Conservation (phyloP, 2,113 vertebrate species). For the Esox niger region DNA sequence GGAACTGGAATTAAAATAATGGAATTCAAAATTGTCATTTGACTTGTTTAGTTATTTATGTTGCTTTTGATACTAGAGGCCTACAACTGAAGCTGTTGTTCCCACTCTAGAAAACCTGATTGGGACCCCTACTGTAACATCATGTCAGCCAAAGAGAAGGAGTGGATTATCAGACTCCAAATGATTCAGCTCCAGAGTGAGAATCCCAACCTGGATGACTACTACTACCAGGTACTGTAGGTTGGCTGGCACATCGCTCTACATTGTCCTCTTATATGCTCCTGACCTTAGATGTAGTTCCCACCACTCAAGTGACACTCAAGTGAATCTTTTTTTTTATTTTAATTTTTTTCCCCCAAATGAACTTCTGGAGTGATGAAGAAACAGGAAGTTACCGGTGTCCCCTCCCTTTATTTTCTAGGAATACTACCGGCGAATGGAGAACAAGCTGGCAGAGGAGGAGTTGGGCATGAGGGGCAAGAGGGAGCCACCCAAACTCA, state of each 20-base stretch:
- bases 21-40: too few relatives aligned
- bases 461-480: constrained; percentile 79
- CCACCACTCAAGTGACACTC: neutral
- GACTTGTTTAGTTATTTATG: too few relatives aligned
- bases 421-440: constrained; percentile 86
- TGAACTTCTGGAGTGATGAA: too few relatives aligned
- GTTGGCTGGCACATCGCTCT: neutral
- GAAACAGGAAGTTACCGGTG: neutral
- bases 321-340: too few relatives aligned
- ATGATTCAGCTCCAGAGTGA: constrained; percentile 97
- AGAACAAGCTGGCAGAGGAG: constrained; percentile 81
- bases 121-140: constrained; percentile 80
- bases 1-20: too few relatives aligned
- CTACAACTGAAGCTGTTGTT: neutral
- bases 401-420: constrained; percentile 38
- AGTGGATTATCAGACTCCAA: constrained; percentile 89
- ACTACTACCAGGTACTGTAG: constrained; percentile 88
- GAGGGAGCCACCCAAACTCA: constrained; percentile 82
- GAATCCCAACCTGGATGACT: constrained; percentile 85
- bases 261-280: neutral
- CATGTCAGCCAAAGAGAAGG: constrained; percentile 89
- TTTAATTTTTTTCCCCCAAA: too few relatives aligned
- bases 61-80: too few relatives aligned
- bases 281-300: neutral
- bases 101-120: constrained; percentile 68